Conservation (phyloP, 2,888 invertebrate genomes). For the Agrotis exclamationis region DNA sequence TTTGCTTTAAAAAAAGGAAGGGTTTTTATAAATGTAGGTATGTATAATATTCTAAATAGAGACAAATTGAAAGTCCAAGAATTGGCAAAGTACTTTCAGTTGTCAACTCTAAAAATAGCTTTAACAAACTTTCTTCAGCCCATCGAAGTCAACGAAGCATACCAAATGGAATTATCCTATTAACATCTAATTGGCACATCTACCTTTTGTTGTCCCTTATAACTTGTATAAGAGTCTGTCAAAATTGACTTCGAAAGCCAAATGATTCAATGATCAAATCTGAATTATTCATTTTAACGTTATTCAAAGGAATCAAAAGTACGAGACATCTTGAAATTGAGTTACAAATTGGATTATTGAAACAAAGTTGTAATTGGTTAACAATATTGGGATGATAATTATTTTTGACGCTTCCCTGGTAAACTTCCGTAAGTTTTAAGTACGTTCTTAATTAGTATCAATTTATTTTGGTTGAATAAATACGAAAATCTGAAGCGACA, state of each 20-base stretch:
- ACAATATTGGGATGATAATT: conserved; percentile 26
- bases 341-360: conserved; percentile 37
- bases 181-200: conserved; percentile 36
- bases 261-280: conserved; percentile 53
- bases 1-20: too few relatives aligned
- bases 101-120: conserved; percentile 10
- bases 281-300: conserved; percentile 55
- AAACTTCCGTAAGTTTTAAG: conserved; percentile 1
- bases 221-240: conserved; percentile 3
- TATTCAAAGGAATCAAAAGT: conserved; percentile 53
- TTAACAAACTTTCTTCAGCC: background rate
- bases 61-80: background rate
- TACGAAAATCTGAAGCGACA: too few relatives aligned
- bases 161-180: conserved; percentile 26
- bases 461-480: conserved; percentile 8
- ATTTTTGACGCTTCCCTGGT: background rate
- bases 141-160: conserved; percentile 13
- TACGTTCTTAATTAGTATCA: background rate
- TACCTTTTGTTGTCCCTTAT: conserved; percentile 25
- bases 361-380: conserved; percentile 44
- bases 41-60: background rate
- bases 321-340: conserved; percentile 46
- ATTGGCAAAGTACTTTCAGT: conserved; percentile 3
- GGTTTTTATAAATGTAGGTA: too few relatives aligned
- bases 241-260: conserved; percentile 43